These are phyloP conservation scores for Drosophila insularis DNA, from an alignment of 1,140 invertebrate genomes.

Conservation along the genomic window DNA sequence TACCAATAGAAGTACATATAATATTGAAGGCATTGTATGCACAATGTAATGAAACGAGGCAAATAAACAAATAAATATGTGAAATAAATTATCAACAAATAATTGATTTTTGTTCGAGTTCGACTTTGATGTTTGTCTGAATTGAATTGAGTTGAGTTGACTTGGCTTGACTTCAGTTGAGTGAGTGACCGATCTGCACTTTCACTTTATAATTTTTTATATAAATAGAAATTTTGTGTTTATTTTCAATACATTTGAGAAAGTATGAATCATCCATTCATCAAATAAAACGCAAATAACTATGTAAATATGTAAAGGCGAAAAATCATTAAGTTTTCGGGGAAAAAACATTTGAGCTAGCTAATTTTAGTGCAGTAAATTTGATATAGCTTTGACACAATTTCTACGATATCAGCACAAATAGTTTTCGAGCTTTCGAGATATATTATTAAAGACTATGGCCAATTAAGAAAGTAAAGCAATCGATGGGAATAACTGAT, in stretches of 20 bases:
- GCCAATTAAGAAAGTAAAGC: too few relatives aligned
- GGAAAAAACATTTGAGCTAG: background rate
- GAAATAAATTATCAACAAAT: constrained; percentile 45
- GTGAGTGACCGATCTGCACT: constrained; percentile 44
- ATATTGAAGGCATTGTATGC: background rate
- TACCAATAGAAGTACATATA: background rate
- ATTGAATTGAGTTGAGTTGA: background rate
- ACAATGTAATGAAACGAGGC: background rate
- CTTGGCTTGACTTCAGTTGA: background rate
- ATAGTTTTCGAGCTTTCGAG: too few relatives aligned
- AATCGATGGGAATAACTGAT: too few relatives aligned
- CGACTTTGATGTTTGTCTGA: constrained; percentile 7
- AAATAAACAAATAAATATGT: constrained; percentile 43
- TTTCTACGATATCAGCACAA: too few relatives aligned
- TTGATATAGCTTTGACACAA: too few relatives aligned
- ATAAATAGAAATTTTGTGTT: constrained; percentile 49
- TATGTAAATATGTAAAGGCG: background rate
- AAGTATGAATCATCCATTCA: constrained; percentile 7
- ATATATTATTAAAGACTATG: too few relatives aligned
- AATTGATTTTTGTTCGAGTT: constrained; percentile 50
- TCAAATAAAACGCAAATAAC: constrained; percentile 10
- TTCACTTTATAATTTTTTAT: constrained; percentile 59
- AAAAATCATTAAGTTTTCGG: background rate
- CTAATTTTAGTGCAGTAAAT: too few relatives aligned
- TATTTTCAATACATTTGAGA: constrained; percentile 3